Evolutionary conservation across 2,888 invertebrate species (phyloP).

Genomic region (Crioceris asparagi): DNA sequence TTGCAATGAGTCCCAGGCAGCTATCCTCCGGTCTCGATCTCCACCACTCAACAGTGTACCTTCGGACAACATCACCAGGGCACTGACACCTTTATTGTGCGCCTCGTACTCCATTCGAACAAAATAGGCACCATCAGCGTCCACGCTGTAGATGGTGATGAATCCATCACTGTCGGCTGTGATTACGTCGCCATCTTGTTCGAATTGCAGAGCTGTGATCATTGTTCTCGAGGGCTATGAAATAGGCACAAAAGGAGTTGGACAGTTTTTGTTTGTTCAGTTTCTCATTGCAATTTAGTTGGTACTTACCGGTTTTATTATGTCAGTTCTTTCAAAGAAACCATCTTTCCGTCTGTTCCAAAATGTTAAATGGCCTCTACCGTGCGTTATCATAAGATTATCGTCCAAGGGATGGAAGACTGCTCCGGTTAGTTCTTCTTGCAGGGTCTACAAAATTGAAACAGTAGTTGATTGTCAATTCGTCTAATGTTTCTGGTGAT

Average conservation of each 20-base stretch:
- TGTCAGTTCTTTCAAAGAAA: constrained; percentile 81
- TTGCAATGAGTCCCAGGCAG: constrained; percentile 85
- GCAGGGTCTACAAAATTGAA: constrained; percentile 56
- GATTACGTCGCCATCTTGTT: constrained; percentile 84
- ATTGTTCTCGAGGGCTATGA: constrained; percentile 67
- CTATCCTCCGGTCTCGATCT: constrained; percentile 80
- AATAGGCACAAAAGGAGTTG: not conserved
- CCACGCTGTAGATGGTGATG: constrained; percentile 78
- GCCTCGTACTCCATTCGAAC: constrained; percentile 84
- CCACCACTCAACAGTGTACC: constrained; percentile 85
- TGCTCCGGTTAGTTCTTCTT: constrained; percentile 79
- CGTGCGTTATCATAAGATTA: constrained; percentile 82
- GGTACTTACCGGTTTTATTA: constrained; percentile 63
- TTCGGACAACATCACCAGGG: constrained; percentile 79
- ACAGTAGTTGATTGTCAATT: too few species aligned
- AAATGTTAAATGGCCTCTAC: constrained; percentile 82
- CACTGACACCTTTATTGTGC: constrained; percentile 79
- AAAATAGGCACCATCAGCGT: constrained; percentile 81
- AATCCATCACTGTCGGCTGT: constrained; percentile 88
- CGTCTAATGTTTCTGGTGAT: too few species aligned
- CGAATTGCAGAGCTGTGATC: constrained; percentile 80
- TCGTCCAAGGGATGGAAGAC: constrained; percentile 88
- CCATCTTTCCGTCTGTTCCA: constrained; percentile 89
- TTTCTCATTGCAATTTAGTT: too few species aligned
- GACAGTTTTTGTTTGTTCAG: not conserved